Conservation (phyloP, 2,113 vertebrate species). For the Ramphastos sulfuratus region DNA sequence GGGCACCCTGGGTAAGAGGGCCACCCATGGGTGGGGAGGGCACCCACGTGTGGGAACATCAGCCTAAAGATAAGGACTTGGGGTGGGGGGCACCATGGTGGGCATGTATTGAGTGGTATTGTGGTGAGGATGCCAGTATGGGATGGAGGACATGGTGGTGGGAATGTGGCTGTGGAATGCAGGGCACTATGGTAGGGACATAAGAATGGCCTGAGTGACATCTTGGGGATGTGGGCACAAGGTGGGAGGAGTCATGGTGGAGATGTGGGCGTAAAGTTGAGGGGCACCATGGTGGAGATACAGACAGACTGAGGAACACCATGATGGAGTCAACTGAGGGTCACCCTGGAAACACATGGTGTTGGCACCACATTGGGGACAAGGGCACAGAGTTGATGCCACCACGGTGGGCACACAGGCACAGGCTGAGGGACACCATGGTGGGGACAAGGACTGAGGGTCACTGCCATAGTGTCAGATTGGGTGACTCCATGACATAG, state of each 20-base stretch:
- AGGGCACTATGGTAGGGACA: not conserved
- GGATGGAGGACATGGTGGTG: too few relatives aligned
- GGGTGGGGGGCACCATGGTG: not conserved
- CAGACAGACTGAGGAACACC: not conserved
- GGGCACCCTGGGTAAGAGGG: conserved; percentile 87
- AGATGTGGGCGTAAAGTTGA: too few relatives aligned
- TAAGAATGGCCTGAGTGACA: too few relatives aligned
- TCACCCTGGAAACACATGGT: too few relatives aligned
- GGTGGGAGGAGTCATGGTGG: not conserved
- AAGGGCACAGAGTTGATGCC: not conserved
- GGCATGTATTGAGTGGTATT: not conserved
- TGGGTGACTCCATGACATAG: too few relatives aligned
- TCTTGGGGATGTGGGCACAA: not conserved
- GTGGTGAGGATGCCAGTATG: not conserved
- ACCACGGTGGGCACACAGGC: too few relatives aligned
- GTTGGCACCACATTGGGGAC: too few relatives aligned
- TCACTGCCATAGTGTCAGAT: too few relatives aligned
- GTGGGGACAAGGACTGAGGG: too few relatives aligned
- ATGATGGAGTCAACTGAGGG: too few relatives aligned
- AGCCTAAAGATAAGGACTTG: not conserved
- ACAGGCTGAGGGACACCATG: fast-evolving
- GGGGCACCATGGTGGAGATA: not conserved
- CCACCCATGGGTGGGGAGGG: conserved; percentile 80
- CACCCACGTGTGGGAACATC: not conserved
- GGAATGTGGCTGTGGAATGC: not conserved